Base-by-base conservation (phyloP, 2,888 invertebrate genomes). In the Chrysolina americana region DNA sequence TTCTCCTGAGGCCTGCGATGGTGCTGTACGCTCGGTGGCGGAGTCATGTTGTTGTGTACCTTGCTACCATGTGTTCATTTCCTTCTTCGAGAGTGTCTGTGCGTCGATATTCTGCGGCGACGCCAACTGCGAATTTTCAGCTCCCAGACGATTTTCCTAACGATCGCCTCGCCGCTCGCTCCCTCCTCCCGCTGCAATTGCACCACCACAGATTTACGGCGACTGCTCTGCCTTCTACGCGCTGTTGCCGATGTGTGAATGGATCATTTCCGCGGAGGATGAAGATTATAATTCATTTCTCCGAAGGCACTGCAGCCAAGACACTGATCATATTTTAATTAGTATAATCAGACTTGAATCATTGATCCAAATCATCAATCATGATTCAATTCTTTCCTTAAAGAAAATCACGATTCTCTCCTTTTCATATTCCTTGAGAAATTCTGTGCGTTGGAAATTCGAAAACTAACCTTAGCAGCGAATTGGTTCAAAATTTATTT, bases 121-220 rank as follows among this genome's bases (percentile, higher is more conserved):
- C 77, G 74, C 74, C 50, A 70, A 41, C 50, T 69, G 78, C 79
- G 71, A 74, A 79, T 77, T 76, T 78, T 69, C 81, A 80, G 70
- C 79, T 76, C 74, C 76, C 70, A 68, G 71, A 74, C 77, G 76
- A 73, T 77, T 76, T 74, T 79, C 78, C 80, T 83, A 83, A 83
- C 83, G 83, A 83, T 83, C 81, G 82, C 78, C 73, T 76, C 79
- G 79, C 76, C 80, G 79, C 78, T 70, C 72, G 23, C 50, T 19
- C 69, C 62, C 75, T 53, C 68, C 73, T 71, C 68, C 70, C 78
- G 78, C 78, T 78, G 78, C 77, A 79, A 71, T 77, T 82, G 82
- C 82, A 81, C 80, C 81, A 81, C 79, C 79, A 79, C 80, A 80
- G 80, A 81, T 81, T 82, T 81, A 82, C 81, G 80, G 73, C 75